Evolutionary conservation across 2,888 invertebrate species (phyloP), one percentile per base, ranked within the genome.

Genomic region (Empis livida): DNA sequence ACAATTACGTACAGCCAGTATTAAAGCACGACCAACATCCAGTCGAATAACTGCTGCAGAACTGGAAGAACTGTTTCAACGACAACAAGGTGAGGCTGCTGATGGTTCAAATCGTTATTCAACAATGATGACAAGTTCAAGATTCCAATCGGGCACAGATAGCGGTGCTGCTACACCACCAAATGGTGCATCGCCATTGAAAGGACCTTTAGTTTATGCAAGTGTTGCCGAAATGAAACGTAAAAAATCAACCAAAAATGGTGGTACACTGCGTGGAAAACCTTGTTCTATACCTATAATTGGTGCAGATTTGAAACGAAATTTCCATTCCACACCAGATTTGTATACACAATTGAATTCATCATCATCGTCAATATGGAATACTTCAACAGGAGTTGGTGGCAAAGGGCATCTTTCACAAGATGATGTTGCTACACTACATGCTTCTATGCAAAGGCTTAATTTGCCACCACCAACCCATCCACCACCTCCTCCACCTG

Each of bases 211-310:
- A 43, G 91, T 92, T 37, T 94, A 93, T 69, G 89, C 91, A 41
- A 93, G 92, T 62, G 93, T 93, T 40, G 89, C 93, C 0, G 93
- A 94, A 67, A 93, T 94, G 94, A 94, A 94, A 68, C 78, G 94
- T 47, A 84, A 85, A 47, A 64, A 59, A 49, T 67, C 65, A 49
- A 56, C 60, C 5, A 65, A 67, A 51, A 64, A 65, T 46, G 70
- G 69, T 47, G 69, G 69, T 48, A 68, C 70, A 0, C 46, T 70
- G 3, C 61, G 66, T 10, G 68, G 67, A 20, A 69, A 69, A 43
- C 70, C 70, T 2, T 69, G 69, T 49, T 57, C 67, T 35, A 69
- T 70, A 46, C 70, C 70, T 15, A 64, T 61, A 1, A 58, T 70
- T 16, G 64, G 60, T 6, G 60, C 64, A 2, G 69, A 69, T 49